A percentile compares a stretch with the other conserved stretches of the same genome.
Conservation (phyloP, 2,797 vertebrate species). For the Adrianichthys oophorus region DNA sequence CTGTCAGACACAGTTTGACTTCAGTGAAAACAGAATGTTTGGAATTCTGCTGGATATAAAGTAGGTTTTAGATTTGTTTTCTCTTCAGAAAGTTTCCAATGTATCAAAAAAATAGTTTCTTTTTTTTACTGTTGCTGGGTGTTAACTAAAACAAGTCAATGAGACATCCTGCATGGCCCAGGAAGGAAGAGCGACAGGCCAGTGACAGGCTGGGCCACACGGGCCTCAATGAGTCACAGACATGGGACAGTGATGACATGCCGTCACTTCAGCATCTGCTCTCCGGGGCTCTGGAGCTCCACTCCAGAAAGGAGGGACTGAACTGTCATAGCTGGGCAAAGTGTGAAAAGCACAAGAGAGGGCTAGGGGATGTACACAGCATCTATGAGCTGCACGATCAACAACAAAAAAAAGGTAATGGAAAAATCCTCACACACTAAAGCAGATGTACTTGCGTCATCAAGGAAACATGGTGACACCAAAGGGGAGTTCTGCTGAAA, state of each 20-base stretch:
- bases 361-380: conserved; percentile 13
- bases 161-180: conserved; percentile 42
- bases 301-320: conserved; percentile 40
- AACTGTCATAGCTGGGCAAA: conserved; percentile 25
- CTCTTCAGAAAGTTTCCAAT: conserved; percentile 6
- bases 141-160: conserved; percentile 44
- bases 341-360: conserved; percentile 35
- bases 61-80: conserved; percentile 4
- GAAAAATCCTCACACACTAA: not conserved
- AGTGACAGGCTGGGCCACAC: conserved; percentile 67
- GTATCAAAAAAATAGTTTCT: conserved; percentile 3
- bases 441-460: conserved; percentile 7
- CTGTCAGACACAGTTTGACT: conserved; percentile 15
- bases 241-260: conserved; percentile 71
- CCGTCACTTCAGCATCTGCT: conserved; percentile 60
- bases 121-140: conserved; percentile 29
- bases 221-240: conserved; percentile 72
- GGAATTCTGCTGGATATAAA: not conserved
- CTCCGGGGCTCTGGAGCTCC: conserved; percentile 57
- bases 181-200: conserved; percentile 63
- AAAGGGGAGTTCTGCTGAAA: not conserved
- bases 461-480: not conserved
- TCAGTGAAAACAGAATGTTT: too few species aligned
- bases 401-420: conserved; percentile 5
- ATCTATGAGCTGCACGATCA: conserved; percentile 6